Evolutionary conservation across 2,113 vertebrate genomes (phyloP).

Genomic region (Amazona vittata): DNA sequence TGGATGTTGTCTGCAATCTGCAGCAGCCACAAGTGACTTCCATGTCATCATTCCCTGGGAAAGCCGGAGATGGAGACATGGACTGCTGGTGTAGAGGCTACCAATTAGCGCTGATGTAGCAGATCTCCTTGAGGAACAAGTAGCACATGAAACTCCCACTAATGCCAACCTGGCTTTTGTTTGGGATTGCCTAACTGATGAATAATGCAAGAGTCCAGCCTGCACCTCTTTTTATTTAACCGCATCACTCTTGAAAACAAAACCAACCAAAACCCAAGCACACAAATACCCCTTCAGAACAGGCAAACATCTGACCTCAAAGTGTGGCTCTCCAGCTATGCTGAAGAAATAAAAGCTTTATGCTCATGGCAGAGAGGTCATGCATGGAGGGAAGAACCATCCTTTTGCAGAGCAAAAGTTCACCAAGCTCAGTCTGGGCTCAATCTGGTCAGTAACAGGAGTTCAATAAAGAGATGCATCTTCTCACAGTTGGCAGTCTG

Average conservation of each 20-base stretch:
- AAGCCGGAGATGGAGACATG: background rate
- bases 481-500: background rate
- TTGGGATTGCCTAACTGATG: conserved; percentile 44
- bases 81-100: background rate
- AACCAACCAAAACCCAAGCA: background rate
- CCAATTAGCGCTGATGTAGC: background rate
- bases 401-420: background rate
- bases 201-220: conserved; percentile 46
- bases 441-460: background rate
- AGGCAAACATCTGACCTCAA: background rate
- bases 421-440: background rate
- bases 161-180: conserved; percentile 38
- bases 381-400: rapidly evolving
- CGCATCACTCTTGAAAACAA: background rate
- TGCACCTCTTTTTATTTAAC: background rate
- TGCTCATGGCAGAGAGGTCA: background rate
- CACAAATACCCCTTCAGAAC: background rate
- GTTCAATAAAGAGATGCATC: background rate
- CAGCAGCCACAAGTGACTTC: background rate
- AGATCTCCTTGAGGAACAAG: conserved; percentile 11
- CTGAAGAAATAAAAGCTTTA: background rate
- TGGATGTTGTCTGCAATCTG: background rate
- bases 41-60: background rate
- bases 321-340: background rate
- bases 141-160: background rate